A percentile compares a stretch with the other conserved stretches of the same genome.
Conservation (phyloP, 2,888 invertebrate genomes). For the Xanthia togata region DNA sequence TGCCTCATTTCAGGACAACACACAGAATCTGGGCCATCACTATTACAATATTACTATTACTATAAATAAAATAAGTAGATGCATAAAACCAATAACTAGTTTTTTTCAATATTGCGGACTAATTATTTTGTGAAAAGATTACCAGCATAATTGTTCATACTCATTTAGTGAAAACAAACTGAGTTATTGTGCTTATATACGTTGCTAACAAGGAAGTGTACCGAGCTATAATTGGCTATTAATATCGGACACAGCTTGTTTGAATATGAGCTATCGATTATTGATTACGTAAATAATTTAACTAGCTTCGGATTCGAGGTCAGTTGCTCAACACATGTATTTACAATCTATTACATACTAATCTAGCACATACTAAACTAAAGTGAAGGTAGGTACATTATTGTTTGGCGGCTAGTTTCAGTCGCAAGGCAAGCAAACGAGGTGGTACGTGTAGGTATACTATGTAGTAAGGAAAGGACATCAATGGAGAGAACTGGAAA, state of each 20-base stretch:
- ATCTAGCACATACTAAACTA: too few relatives aligned
- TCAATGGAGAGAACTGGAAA: too few relatives aligned
- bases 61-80: neutral
- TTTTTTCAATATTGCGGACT: neutral
- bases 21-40: neutral
- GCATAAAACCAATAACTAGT: too few relatives aligned
- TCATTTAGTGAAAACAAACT: conserved; percentile 1
- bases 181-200: neutral
- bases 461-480: too few relatives aligned
- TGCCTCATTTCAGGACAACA: too few relatives aligned
- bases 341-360: neutral
- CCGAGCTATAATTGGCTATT: conserved; percentile 48
- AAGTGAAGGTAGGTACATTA: too few relatives aligned
- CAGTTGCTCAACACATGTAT: neutral
- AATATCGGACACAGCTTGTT: conserved; percentile 38
- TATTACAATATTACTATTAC: too few relatives aligned
- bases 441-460: too few relatives aligned
- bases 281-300: conserved; percentile 36
- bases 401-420: too few relatives aligned
- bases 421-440: too few relatives aligned
- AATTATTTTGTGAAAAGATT: neutral
- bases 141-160: neutral
- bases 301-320: conserved; percentile 2
- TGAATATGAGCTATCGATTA: conserved; percentile 24
- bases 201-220: conserved; percentile 7